Percentiles rank a stretch among this genome's conserved stretches.
Conservation (phyloP, 2,888 invertebrate genomes). For the Oxyscelio sp. region DNA sequence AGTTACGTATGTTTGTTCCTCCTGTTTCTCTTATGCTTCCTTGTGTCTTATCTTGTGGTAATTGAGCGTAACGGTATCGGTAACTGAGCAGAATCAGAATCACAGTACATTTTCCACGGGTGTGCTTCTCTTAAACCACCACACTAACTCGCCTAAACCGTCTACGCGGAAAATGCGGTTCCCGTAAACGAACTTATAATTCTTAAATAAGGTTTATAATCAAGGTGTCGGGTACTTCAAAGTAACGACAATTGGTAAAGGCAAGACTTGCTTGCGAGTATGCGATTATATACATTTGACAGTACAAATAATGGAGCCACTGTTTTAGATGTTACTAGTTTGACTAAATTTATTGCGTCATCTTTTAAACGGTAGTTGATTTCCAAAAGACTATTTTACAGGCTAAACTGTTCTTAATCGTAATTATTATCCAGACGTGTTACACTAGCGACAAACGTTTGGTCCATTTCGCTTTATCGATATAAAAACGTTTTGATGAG, state of each 20-base stretch:
- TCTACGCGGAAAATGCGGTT: constrained; percentile 17
- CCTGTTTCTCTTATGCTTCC: too few species aligned
- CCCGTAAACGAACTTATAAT: constrained; percentile 10
- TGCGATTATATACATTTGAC: constrained; percentile 11
- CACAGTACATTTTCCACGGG: constrained; percentile 78
- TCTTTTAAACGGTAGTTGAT: not conserved
- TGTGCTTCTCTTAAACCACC: constrained; percentile 35
- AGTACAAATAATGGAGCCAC: constrained; percentile 50
- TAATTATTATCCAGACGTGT: constrained; percentile 2
- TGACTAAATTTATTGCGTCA: too few species aligned
- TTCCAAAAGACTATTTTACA: not conserved
- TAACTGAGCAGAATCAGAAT: constrained; percentile 83
- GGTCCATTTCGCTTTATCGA: not conserved
- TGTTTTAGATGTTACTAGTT: not conserved
- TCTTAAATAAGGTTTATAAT: constrained; percentile 4
- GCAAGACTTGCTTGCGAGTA: constrained; percentile 8
- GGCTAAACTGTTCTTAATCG: not conserved
- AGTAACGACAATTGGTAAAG: constrained; percentile 24
- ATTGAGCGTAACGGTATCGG: constrained; percentile 79
- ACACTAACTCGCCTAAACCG: constrained; percentile 6
- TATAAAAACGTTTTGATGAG: not conserved
- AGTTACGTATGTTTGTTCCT: too few species aligned
- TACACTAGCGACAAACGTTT: not conserved
- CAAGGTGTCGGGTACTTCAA: not conserved
- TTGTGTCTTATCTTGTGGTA: constrained; percentile 45